Percentiles rank a stretch among this genome's conserved stretches.
Evolutionary conservation across 1,140 invertebrate genomes (phyloP).

Genomic region (Bombyx mori): ASM3026992v2 NC_085117.1:16999501-17000000

Average conservation of each 20-base stretch:
- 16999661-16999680: constrained; percentile 82
- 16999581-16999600: no score
- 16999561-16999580: no score
- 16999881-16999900: no score
- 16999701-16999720: constrained; percentile 84
- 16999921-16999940: no score
- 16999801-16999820: constrained; percentile 90
- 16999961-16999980: no score
- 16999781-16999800: constrained; percentile 89
- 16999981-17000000: no score
- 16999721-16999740: constrained; percentile 90
- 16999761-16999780: constrained; percentile 88
- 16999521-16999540: no score
- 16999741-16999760: constrained; percentile 90
- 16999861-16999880: background rate
- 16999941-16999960: no score
- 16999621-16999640: constrained; percentile 68
- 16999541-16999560: no score
- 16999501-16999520: no score
- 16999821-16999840: constrained; percentile 88
- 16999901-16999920: no score
- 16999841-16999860: constrained; percentile 75
- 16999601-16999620: no score
- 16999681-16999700: constrained; percentile 91
- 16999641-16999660: constrained; percentile 72